Evolutionary conservation across 2,888 invertebrate species (phyloP).

Genomic region (Agriotes lineatus): DNA sequence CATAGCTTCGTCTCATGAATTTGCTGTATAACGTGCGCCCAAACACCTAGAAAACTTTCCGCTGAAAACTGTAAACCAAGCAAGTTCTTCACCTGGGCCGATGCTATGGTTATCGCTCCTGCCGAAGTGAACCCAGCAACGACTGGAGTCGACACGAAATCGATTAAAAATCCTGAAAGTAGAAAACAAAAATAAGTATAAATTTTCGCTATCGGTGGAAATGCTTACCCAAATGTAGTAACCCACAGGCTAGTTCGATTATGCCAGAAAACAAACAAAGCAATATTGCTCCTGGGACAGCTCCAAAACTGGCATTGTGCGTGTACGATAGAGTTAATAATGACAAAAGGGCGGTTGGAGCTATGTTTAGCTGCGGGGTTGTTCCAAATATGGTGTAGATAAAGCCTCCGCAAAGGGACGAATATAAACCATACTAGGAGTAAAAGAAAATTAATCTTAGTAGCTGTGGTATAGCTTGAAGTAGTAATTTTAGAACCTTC

Average conservation of each 20-base stretch:
- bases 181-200: constrained; percentile 6
- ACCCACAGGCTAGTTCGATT: constrained; percentile 74
- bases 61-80: constrained; percentile 73
- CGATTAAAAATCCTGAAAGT: constrained; percentile 77
- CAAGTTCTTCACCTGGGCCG: constrained; percentile 79
- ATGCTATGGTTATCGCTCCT: constrained; percentile 80
- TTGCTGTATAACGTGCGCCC: constrained; percentile 70
- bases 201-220: neutral
- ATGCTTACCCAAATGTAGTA: constrained; percentile 74
- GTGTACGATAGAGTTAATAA: constrained; percentile 79
- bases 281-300: constrained; percentile 73
- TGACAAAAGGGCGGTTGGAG: constrained; percentile 84
- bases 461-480: no score
- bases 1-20: constrained; percentile 70
- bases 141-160: constrained; percentile 81
- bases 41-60: constrained; percentile 74
- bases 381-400: constrained; percentile 85
- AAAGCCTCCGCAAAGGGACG: constrained; percentile 82
- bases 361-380: constrained; percentile 74
- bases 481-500: no score
- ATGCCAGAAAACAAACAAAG: constrained; percentile 77
- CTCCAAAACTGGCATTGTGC: constrained; percentile 63
- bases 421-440: constrained; percentile 87
- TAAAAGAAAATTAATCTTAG: no score
- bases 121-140: constrained; percentile 83